phyloP scores from a whole-genome alignment of 2,113 vertebrate genomes.

The Amblyopsis rosae region DNA sequence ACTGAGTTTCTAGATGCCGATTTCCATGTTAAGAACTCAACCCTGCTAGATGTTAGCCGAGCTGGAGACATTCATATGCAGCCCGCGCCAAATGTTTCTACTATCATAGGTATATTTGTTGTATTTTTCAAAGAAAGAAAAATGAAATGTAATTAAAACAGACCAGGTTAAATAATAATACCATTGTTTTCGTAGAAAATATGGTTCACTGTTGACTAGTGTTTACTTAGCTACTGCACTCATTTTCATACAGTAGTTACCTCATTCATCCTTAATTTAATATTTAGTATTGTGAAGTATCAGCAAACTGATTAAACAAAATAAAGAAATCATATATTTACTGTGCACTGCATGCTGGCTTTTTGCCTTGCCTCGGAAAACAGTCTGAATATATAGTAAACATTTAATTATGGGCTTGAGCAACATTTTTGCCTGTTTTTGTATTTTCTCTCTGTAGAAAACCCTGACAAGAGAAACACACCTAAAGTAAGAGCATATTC shows the following conservation, averaged over 20 bases:
- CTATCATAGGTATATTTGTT: constrained; percentile 78
- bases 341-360: no score
- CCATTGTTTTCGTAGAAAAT: no score
- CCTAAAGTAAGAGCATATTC: constrained; percentile 27
- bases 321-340: no score
- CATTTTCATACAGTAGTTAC: no score
- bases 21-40: constrained; percentile 81
- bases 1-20: constrained; percentile 14
- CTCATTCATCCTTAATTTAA: no score
- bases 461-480: constrained; percentile 8
- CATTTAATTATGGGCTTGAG: background rate
- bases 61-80: constrained; percentile 77
- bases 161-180: no score
- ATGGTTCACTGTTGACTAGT: no score
- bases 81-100: constrained; percentile 79
- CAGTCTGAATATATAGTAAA: background rate
- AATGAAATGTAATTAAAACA: background rate
- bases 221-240: no score
- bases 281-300: no score
- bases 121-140: background rate
- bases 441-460: constrained; percentile 6
- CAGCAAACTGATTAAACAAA: no score
- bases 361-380: background rate
- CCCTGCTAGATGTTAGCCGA: constrained; percentile 83
- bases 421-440: background rate